phyloP scores from a whole-genome alignment of 2,113 vertebrate species.

The Apistogramma diplotaenia region DNA sequence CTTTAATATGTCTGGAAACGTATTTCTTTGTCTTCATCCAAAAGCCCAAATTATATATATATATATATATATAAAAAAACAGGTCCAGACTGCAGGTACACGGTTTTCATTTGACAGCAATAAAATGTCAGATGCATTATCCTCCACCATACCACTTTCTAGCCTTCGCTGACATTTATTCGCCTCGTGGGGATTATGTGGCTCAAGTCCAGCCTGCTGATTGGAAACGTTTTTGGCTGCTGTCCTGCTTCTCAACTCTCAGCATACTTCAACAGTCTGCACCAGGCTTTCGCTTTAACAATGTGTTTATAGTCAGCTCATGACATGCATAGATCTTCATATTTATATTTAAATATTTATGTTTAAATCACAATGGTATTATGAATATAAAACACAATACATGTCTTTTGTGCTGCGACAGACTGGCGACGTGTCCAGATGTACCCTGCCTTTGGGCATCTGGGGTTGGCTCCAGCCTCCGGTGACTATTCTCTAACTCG shows the following conservation, averaged over 20 bases:
- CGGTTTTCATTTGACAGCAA: background rate
- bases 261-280: conserved; percentile 1
- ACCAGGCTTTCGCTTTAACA: background rate
- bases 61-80: background rate
- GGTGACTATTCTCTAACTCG: background rate
- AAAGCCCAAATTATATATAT: background rate
- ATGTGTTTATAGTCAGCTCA: conserved; percentile 32
- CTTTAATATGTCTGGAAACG: background rate
- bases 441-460: no score
- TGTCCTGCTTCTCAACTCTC: conserved; percentile 26
- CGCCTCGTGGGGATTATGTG: conserved; percentile 36
- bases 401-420: background rate
- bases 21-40: background rate
- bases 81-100: background rate
- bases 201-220: conserved; percentile 44
- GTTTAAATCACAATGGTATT: background rate
- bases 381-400: conserved; percentile 13
- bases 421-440: no score
- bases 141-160: conserved; percentile 9
- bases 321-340: conserved; percentile 34
- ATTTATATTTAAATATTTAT: conserved; percentile 47
- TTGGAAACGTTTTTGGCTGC: conserved; percentile 42
- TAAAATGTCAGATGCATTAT: background rate
- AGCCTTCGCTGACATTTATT: conserved; percentile 43
- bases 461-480: no score